These are phyloP conservation scores for Protaetia brevitarsis DNA, from an alignment of 1,140 invertebrate genomes.

Conservation along the genomic window DNA sequence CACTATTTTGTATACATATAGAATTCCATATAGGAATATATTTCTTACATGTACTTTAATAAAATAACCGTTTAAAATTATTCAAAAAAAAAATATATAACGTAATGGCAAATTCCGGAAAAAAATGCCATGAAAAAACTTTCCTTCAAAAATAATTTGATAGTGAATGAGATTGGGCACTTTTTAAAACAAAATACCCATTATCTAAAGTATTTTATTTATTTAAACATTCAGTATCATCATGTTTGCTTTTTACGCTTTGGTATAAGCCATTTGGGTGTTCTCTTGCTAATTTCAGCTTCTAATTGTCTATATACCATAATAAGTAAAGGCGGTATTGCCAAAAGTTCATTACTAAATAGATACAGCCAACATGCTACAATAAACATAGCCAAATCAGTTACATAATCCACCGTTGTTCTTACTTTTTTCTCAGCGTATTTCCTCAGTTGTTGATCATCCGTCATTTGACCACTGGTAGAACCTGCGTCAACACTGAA, in stretches of 20 bases:
- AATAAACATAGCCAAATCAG: conserved; percentile 65
- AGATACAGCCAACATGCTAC: conserved; percentile 75
- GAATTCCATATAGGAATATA: not conserved
- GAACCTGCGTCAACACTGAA: not conserved
- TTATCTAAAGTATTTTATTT: not conserved
- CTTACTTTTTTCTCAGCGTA: conserved; percentile 62
- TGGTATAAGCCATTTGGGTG: conserved; percentile 46
- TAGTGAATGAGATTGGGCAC: not conserved
- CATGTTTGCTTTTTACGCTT: conserved; percentile 23
- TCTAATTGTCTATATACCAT: conserved; percentile 73
- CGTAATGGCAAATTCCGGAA: not conserved
- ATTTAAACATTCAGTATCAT: not conserved
- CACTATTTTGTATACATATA: conserved; percentile 2
- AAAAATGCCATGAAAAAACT: not conserved
- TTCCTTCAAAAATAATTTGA: not conserved
- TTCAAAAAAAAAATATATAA: not conserved
- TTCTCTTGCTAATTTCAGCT: conserved; percentile 54
- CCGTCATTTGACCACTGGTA: conserved; percentile 24
- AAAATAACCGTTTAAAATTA: not conserved
- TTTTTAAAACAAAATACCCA: conserved; percentile 18
- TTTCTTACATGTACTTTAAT: not conserved
- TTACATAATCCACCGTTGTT: conserved; percentile 63
- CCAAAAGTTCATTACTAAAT: conserved; percentile 72
- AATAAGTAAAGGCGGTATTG: conserved; percentile 70
- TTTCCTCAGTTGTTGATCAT: conserved; percentile 34